Evolutionary conservation across 2,113 vertebrate species (phyloP).

Genomic region (Gadus chalcogrammus): DNA sequence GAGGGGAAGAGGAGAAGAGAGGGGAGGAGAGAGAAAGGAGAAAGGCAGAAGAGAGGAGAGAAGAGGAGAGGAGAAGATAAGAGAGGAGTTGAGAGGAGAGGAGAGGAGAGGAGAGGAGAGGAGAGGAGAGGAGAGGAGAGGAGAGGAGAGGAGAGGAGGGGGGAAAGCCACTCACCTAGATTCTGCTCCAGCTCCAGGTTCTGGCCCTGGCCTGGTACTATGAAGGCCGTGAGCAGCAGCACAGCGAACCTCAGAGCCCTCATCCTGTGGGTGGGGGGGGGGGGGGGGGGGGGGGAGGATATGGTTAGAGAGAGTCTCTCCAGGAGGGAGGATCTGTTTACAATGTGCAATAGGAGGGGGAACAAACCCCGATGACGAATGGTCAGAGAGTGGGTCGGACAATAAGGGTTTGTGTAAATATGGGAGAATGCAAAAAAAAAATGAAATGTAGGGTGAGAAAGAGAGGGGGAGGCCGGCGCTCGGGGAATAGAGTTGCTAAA

Average conservation of each 20-base stretch:
- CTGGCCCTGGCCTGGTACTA: not conserved
- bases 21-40: not conserved
- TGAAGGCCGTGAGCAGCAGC: not conserved
- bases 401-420: not conserved
- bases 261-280: not conserved
- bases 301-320: not conserved
- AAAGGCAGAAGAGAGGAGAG: too few species aligned
- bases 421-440: too few species aligned
- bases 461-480: too few species aligned
- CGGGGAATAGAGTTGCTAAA: too few species aligned
- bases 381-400: not conserved
- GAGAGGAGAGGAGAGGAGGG: too few species aligned
- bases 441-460: too few species aligned
- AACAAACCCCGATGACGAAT: not conserved
- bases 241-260: not conserved
- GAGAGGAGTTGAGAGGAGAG: too few species aligned
- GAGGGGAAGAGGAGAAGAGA: not conserved
- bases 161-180: conserved; percentile 45
- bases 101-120: too few species aligned
- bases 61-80: too few species aligned
- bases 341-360: not conserved
- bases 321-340: not conserved
- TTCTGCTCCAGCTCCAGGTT: not conserved
- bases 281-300: not conserved
- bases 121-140: too few species aligned